These are phyloP conservation scores for Amphibalanus amphitrite DNA, from an alignment of 1,140 invertebrate genomes.

Conservation along the genomic window DNA sequence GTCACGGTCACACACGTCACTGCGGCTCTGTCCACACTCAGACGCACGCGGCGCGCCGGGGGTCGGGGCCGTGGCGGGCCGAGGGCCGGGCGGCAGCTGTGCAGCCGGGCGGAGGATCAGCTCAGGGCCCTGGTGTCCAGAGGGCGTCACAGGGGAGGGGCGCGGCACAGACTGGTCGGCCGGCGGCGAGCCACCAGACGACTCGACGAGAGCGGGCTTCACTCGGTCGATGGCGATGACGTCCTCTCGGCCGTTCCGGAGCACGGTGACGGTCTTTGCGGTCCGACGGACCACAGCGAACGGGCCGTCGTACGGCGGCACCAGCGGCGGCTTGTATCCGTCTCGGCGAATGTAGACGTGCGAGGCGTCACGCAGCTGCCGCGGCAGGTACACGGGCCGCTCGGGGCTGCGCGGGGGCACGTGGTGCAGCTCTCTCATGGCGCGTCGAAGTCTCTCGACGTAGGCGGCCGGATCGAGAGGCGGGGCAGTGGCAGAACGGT, in stretches of 20 bases:
- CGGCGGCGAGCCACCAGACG: not conserved
- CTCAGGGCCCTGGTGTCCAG: no score
- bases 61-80: no score
- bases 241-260: not conserved
- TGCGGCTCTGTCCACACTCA: no score
- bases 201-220: not conserved
- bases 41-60: no score
- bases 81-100: no score
- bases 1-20: no score
- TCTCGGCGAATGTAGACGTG: not conserved
- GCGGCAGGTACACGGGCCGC: not conserved
- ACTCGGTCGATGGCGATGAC: not conserved
- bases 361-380: not conserved
- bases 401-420: not conserved
- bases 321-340: not conserved
- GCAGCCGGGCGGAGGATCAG: no score
- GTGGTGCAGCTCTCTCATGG: not conserved
- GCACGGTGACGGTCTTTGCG: not conserved
- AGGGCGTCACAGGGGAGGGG: no score
- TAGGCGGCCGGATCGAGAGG: not conserved
- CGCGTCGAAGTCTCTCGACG: not conserved
- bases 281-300: not conserved
- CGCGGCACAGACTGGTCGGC: not conserved
- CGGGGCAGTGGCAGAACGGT: not conserved
- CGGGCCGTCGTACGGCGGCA: not conserved